These are phyloP conservation scores for Hydractinia symbiolongicarpus DNA, from an alignment of 30 jellyfish, hydroid and myxozoan species.

Conservation along the genomic window DNA sequence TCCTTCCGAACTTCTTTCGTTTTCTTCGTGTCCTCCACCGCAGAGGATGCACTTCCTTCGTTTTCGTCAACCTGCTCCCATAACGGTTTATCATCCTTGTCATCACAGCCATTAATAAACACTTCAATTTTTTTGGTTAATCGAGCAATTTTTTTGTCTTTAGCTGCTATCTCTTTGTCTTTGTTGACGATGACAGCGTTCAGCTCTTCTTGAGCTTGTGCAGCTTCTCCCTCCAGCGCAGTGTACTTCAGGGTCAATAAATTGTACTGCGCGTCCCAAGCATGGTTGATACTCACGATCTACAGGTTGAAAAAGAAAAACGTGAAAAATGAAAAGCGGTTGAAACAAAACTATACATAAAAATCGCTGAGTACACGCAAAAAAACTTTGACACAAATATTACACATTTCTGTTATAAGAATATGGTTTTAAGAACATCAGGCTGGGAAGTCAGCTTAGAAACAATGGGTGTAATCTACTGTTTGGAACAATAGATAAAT, in stretches of 20 bases:
- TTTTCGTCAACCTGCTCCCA: neutral
- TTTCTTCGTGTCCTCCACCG: no score
- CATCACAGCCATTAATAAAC: conserved; percentile 1
- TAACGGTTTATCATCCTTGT: neutral
- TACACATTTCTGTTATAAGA: no score
- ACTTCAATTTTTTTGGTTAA: conserved; percentile 13
- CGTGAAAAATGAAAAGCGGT: neutral
- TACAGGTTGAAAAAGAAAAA: neutral
- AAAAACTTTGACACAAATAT: no score
- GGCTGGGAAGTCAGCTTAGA: no score
- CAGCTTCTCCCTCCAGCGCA: neutral
- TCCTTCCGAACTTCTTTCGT: no score
- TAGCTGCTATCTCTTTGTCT: conserved; percentile 4
- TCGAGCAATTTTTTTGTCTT: conserved; percentile 1
- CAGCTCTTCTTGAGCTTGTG: neutral
- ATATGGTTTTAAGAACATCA: no score
- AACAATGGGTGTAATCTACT: no score
- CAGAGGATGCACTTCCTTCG: no score
- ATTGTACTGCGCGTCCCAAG: conserved; percentile 52
- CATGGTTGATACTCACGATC: conserved; percentile 48
- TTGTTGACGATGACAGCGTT: neutral
- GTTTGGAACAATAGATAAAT: no score
- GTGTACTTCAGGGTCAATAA: neutral
- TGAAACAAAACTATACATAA: neutral
- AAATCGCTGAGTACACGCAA: neutral